Evolutionary conservation across 2,797 vertebrate genomes (phyloP), one percentile per base, ranked within the genome.

Genomic region (Chloroceryle inda): DNA sequence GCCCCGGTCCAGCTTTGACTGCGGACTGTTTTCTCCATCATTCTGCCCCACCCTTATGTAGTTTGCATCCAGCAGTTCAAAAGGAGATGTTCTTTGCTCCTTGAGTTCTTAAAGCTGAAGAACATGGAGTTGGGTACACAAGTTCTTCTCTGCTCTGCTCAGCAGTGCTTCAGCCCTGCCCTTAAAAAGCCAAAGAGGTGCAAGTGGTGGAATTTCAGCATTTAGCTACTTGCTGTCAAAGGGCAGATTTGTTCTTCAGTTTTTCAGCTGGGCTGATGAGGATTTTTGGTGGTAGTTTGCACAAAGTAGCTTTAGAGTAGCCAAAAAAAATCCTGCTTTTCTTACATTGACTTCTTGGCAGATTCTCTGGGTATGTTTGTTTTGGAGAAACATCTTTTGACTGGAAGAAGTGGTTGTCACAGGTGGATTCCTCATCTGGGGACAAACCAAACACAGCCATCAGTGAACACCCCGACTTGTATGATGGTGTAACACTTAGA

Each of bases 291-390:
- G 20, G 38, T 63, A 85, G 33, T 44, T 91, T 3, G 1, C 24
- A 80, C 63, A 74, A 72, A 85, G 83, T 44, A 78, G n/a, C 78
- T 95, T 90, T 61, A 95, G 58, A 63, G 64, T 50, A 61, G 59
- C 27, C 63, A 55, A 22, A 66, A 58, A 58, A 42, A 2, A 18
- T 26, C 9, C 26, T 9, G 2, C 14, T n/a, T 66, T 21, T 33
- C 44, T 68, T 44, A 33, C 0, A 0, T 27, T 66, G 40, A 40
- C 20, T 80, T 50, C 73, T 68, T 96, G 79, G 68, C 90, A 89
- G 53, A 16, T 27, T 85, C 12, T 83, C 35, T 69, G 87, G 6
- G 13, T 61, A 0, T 44, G 38, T 73, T 78, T 63, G 24, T 62
- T 72, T 33, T 62, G 66, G 44, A 92, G 82, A 76, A 86, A 62